Evolutionary conservation across 2,113 vertebrate species (phyloP).

Genomic region (Psephotus haematonotus): DNA sequence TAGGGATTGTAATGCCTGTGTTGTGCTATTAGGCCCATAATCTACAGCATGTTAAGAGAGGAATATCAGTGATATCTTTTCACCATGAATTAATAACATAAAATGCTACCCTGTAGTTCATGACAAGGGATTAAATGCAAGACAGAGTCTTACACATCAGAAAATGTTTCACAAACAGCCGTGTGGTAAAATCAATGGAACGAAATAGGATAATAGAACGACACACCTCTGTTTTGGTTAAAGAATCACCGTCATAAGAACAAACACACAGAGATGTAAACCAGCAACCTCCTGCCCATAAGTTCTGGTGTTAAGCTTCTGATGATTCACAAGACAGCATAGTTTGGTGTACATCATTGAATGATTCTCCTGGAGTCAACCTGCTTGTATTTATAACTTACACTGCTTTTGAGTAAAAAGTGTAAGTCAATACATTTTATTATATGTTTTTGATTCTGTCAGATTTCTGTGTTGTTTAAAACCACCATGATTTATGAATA

Average conservation of each 20-base stretch:
- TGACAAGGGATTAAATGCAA: neutral
- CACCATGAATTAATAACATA: neutral
- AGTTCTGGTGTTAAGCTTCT: neutral
- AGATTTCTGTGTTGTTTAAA: neutral
- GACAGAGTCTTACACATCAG: neutral
- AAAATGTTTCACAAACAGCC: neutral
- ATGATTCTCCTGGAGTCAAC: neutral
- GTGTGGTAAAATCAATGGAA: neutral
- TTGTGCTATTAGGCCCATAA: neutral
- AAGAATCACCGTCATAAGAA: neutral
- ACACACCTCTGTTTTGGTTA: neutral
- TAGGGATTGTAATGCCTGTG: neutral
- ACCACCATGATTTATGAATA: neutral
- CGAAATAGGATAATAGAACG: neutral
- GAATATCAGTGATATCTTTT: neutral
- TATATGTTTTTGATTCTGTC: neutral
- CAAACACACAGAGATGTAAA: rapidly evolving
- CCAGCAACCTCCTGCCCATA: rapidly evolving
- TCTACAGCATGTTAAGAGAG: neutral
- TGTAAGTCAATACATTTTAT: neutral
- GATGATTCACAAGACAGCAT: neutral
- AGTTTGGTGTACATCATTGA: neutral
- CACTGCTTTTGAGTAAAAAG: neutral
- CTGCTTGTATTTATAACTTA: neutral
- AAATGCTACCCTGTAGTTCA: neutral